Evolutionary conservation across 1,140 invertebrate genomes (phyloP), one percentile per base, ranked within the genome.

Genomic region (Drosophila nigrodunni): DNA sequence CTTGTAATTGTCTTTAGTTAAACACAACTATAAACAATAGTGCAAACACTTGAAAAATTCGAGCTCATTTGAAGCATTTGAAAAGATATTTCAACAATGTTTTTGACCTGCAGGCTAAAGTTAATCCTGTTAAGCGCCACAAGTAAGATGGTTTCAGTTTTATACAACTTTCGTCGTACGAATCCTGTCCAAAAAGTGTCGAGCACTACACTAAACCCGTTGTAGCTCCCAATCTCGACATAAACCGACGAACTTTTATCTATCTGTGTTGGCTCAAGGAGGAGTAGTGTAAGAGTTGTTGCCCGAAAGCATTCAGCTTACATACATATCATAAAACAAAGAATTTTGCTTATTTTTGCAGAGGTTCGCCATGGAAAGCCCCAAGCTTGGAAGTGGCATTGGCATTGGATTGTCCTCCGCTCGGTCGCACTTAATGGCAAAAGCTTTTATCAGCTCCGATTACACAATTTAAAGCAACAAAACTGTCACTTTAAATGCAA

Each of bases 361-460:
- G 50, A 75, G 73, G 57, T 71, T 49, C 44, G 21, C 47, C 50
- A n/a, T 54, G 25, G 13, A 25, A 30, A 30, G 6, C 30, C 66
- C 21, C 34, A 8, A 30, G 25, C 25, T 30, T 49, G 30, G 34
- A 44, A 41, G 47, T 72, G n/a, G 15, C 60, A 50, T 0, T 39
- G 61, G 57, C 66, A 64, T 58, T 64, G 11, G 25, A 57, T 67
- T 49, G 15, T 44, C 6, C 10, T 35, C 6, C 10, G 9, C 30
- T 44, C 52, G 37, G 68, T 59, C 61, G 54, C 54, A 77, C 71
- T 68, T 73, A 80, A 78, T 80, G 68, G 61, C 74, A 76, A 67
- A 85, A 85, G 85, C 85, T 88, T 85, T 89, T 88, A 89, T 88
- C 85, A 80, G 80, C 77, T 88, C 85, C 77, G 77, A 89, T 88